A percentile compares a stretch with the other conserved stretches of the same genome.
Evolutionary conservation across 1,140 invertebrate species (phyloP).

Genomic region (Meteorus sp.): DNA sequence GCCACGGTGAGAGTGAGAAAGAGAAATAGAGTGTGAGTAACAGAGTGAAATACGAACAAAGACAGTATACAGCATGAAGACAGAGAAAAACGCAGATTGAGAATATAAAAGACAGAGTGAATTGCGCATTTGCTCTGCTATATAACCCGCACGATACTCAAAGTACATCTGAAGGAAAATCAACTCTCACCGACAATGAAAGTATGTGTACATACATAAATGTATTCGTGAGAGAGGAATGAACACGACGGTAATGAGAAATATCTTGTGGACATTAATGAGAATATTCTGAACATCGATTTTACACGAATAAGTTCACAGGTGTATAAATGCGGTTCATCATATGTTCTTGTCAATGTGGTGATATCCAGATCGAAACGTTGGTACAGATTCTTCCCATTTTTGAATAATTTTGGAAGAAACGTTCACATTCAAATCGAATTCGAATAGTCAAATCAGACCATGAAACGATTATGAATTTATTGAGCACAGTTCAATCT

Average conservation of each 20-base stretch:
- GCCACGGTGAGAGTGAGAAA: neutral
- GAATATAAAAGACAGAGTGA: conserved; percentile 3
- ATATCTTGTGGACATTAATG: conserved; percentile 9
- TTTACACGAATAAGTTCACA: too few relatives aligned
- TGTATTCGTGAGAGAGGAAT: conserved; percentile 9
- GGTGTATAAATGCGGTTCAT: too few relatives aligned
- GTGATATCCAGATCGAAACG: too few relatives aligned
- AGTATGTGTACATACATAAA: neutral
- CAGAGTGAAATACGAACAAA: too few relatives aligned
- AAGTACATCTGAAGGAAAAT: conserved; percentile 22
- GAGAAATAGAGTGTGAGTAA: conserved; percentile 14
- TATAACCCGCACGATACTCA: too few relatives aligned
- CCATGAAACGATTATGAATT: too few relatives aligned
- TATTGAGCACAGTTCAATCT: too few relatives aligned
- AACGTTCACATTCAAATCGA: too few relatives aligned
- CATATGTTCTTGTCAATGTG: too few relatives aligned
- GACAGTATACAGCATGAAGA: neutral
- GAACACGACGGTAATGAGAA: conserved; percentile 10
- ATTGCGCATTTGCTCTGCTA: neutral
- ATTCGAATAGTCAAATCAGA: too few relatives aligned
- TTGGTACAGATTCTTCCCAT: too few relatives aligned
- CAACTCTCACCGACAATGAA: neutral
- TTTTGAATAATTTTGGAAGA: too few relatives aligned
- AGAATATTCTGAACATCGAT: neutral
- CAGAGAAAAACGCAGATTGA: neutral